These are phyloP conservation scores for Pogonocherus hispidulus DNA, from an alignment of 2,888 invertebrate species.

Conservation along the genomic window DNA sequence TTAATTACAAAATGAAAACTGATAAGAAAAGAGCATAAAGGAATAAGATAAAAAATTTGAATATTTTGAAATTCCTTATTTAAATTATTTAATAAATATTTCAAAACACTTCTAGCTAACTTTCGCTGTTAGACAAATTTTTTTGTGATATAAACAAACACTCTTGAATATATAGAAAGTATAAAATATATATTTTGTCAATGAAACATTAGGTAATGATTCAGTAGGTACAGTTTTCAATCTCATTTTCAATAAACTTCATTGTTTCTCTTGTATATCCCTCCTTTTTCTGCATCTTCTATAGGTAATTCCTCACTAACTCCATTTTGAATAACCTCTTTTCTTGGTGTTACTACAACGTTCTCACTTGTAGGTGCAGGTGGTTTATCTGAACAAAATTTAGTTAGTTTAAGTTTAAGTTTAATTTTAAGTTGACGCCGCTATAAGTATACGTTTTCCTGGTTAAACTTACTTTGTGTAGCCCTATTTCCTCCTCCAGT, in stretches of 20 bases:
- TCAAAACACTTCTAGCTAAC: no score
- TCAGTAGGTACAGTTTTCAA: neutral
- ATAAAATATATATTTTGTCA: neutral
- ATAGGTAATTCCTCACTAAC: neutral
- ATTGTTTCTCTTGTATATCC: neutral
- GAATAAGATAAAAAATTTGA: no score
- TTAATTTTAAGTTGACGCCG: neutral
- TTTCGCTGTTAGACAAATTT: no score
- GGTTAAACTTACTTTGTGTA: neutral
- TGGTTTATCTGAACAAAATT: neutral
- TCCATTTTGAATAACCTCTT: neutral
- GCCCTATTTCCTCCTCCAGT: conserved; percentile 1
- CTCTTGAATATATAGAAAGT: neutral
- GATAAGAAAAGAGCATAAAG: no score
- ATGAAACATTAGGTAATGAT: no score
- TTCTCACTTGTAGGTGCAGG: neutral
- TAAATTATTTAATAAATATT: no score
- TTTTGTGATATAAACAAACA: no score
- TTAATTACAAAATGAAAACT: no score
- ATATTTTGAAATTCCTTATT: no score
- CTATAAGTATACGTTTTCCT: neutral
- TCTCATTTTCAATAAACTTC: neutral
- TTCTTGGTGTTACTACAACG: neutral
- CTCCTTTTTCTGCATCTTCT: neutral
- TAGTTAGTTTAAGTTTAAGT: no score